These are phyloP conservation scores for Rhaphigaster nebulosa DNA, from an alignment of 2,888 invertebrate species.

Conservation along the genomic window DNA sequence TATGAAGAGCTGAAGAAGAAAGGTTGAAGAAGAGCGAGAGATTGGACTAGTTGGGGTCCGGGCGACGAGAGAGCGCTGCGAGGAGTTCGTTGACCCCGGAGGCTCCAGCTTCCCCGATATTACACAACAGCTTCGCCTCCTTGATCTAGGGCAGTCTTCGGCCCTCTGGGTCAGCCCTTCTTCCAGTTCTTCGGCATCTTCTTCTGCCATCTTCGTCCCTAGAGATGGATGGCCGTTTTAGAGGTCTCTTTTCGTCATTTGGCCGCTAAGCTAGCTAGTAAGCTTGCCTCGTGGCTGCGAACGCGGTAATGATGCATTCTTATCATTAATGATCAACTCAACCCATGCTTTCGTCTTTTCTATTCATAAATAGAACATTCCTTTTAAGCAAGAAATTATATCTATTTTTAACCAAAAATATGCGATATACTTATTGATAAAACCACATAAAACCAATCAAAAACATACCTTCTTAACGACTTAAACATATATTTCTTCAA, in stretches of 20 bases:
- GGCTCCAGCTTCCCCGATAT: constrained; percentile 23
- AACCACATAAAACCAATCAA: too few relatives aligned
- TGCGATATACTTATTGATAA: too few relatives aligned
- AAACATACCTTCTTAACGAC: too few relatives aligned
- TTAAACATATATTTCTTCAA: too few relatives aligned
- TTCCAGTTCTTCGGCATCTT: background rate
- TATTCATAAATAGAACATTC: too few relatives aligned
- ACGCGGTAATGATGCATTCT: background rate
- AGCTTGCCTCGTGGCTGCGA: background rate
- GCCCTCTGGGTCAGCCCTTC: constrained; percentile 34
- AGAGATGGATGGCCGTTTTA: background rate
- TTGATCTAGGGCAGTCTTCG: constrained; percentile 54
- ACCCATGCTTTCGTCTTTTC: too few relatives aligned
- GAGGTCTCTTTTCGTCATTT: background rate
- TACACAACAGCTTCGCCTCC: constrained; percentile 41
- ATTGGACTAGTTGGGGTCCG: constrained; percentile 42
- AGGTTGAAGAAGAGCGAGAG: constrained; percentile 1
- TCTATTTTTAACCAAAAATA: too few relatives aligned
- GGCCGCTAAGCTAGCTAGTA: background rate
- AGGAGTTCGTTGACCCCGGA: background rate
- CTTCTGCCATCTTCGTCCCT: background rate
- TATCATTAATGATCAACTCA: background rate
- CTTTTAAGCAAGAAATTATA: too few relatives aligned
- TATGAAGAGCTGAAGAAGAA: constrained; percentile 40
- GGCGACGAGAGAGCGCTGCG: background rate